Conservation (phyloP, 2,113 vertebrate genomes). For the Gymnorhina tibicen region DNA sequence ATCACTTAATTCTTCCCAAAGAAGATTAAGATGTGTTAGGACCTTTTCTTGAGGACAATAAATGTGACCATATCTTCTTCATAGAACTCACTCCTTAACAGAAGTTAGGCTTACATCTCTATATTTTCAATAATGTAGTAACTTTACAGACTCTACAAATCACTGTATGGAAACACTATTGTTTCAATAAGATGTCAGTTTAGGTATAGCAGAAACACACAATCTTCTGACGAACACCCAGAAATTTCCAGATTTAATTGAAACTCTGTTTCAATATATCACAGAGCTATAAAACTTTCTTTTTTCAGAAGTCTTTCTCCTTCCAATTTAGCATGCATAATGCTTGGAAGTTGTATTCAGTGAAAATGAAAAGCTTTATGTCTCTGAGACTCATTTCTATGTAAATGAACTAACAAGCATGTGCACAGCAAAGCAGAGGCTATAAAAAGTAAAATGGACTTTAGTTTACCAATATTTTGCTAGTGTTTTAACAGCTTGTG, state of each 20-base stretch:
- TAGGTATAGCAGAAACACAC: neutral
- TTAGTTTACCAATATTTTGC: slow-evolving; percentile 58
- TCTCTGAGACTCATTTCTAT: slow-evolving; percentile 55
- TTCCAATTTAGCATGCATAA: slow-evolving; percentile 37
- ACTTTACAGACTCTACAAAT: neutral
- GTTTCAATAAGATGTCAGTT: neutral
- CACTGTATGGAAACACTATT: neutral
- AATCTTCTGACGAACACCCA: neutral
- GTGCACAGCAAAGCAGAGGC: slow-evolving; percentile 21
- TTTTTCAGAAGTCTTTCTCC: neutral
- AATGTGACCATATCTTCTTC: neutral
- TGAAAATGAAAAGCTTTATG: slow-evolving; percentile 55
- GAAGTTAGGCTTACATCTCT: neutral
- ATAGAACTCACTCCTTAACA: neutral
- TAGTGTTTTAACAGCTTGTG: slow-evolving; percentile 54
- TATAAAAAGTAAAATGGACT: slow-evolving; percentile 47
- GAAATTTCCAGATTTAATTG: slow-evolving; percentile 1
- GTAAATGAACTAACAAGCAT: slow-evolving; percentile 55
- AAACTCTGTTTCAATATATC: slow-evolving; percentile 4
- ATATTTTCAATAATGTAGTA: neutral
- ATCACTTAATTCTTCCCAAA: neutral
- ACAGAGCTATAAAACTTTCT: neutral
- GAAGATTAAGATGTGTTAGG: neutral
- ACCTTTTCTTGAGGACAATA: neutral
- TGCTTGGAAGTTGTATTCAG: slow-evolving; percentile 36